Percentiles rank a stretch among this genome's conserved stretches.
Evolutionary conservation across 2,797 vertebrate species (phyloP).

Genomic region (Artibeus jamaicensis): DNA sequence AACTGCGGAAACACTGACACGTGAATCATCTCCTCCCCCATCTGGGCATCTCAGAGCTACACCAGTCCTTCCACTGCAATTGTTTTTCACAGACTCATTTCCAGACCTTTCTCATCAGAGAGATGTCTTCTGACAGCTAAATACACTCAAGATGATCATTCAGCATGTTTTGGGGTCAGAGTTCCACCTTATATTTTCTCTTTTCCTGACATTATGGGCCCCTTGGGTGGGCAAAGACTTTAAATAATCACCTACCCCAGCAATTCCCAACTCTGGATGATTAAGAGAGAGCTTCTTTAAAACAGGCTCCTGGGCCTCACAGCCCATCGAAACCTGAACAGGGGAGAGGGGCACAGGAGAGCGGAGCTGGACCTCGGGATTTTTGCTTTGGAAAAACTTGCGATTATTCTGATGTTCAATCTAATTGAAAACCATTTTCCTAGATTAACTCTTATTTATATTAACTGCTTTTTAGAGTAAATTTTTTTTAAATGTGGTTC

Average conservation of each 20-base stretch:
- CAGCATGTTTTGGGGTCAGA: background rate
- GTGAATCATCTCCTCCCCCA: rapidly evolving
- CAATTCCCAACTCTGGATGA: background rate
- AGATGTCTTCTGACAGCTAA: background rate
- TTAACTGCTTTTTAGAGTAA: background rate
- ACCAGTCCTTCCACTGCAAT: background rate
- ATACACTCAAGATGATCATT: background rate
- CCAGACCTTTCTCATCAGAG: slow-evolving; percentile 1
- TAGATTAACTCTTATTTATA: background rate
- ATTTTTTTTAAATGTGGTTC: background rate
- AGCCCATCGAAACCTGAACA: background rate
- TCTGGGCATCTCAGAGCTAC: background rate
- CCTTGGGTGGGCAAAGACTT: background rate
- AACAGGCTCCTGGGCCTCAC: background rate
- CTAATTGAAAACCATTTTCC: background rate
- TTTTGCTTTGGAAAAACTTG: background rate
- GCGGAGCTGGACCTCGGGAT: background rate
- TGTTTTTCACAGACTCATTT: slow-evolving; percentile 53
- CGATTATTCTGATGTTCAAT: background rate
- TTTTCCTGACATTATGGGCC: background rate
- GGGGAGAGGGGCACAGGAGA: rapidly evolving
- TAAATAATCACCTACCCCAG: background rate
- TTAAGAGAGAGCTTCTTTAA: background rate
- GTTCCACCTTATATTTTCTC: background rate
- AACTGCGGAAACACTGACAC: background rate